Base-by-base conservation (phyloP, 2,113 vertebrate genomes). In the Lagopus leucura region DNA sequence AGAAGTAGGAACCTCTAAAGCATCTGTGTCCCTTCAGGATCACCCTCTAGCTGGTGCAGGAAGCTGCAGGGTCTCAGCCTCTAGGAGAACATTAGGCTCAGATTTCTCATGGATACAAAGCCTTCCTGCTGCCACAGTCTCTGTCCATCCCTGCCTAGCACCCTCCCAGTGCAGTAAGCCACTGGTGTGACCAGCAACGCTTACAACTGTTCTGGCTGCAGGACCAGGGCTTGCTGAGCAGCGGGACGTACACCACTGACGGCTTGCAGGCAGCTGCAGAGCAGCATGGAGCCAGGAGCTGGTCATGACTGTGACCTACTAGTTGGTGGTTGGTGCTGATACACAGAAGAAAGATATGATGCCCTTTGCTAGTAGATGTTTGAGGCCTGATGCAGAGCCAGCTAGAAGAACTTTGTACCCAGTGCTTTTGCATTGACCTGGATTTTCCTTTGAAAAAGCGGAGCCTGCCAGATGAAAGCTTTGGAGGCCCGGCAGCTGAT, bases 391-490 rank as follows among this genome's bases (percentile, higher is more conserved):
- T 80, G 22, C 86, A 88, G 85, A 91, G 71, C 50, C 89, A 94
- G 3, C 11, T 94, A 67, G 30, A 67, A 92, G 50, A 25, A 77
- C 90, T 79, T 85, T 4, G 22, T 50, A 86, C 45, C 16, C 34
- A 60, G 80, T 65, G 25, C 72, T 93, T 93, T 86, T 90, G 42
- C 25, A 90, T 80, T 83, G 76, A 82, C 55, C 55, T 58, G 32
- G 18, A n/a, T 93, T 91, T 86, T 90, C 34, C 28, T 91, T 80
- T 83, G 72, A 86, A 92, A 82, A 93, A 83, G 55, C 34, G 3
- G 16, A 83, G 34, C 47, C 43, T 90, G 32, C 52, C n/a, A 34
- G 14, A 90, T 63, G 10, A 81, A 83, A 92, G 73, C 47, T 83
- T 77, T 92, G 73, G 84, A 70, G 55, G 27, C 38, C 58, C 6